A percentile compares a stretch with the other conserved stretches of the same genome.
Evolutionary conservation across 37 sponge, comb jelly and placozoan species (phyloP).

Genomic region (Mnemiopsis leidyi): DNA sequence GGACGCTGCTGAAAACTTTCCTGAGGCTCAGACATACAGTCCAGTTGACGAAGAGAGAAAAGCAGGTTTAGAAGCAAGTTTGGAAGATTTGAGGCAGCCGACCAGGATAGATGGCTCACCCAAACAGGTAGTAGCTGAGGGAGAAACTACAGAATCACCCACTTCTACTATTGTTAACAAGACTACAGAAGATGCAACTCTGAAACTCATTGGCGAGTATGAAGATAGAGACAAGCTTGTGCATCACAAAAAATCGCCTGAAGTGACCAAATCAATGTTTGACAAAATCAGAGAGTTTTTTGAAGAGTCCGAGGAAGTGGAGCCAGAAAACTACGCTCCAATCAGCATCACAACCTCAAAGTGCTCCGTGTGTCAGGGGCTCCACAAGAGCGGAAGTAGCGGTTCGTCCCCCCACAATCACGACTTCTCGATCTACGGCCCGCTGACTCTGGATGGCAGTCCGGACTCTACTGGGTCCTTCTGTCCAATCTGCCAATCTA

Average conservation of each 20-base stretch:
- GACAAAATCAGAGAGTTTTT: not conserved
- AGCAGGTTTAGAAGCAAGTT: not conserved
- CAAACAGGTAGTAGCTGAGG: not conserved
- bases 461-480: not conserved
- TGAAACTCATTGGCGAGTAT: not conserved
- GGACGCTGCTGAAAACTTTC: not conserved
- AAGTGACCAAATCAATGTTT: not conserved
- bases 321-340: not conserved
- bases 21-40: not conserved
- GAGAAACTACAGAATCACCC: not conserved
- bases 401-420: not conserved
- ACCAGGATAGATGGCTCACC: not conserved
- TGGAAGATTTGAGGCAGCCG: no score
- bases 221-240: not conserved
- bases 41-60: not conserved
- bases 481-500: not conserved
- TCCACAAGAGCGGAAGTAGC: not conserved
- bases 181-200: not conserved
- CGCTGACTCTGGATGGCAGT: not conserved
- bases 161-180: not conserved
- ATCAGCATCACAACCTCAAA: not conserved
- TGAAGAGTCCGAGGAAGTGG: not conserved
- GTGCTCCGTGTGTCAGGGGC: conserved; percentile 2
- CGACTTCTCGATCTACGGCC: conserved; percentile 1
- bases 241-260: not conserved